phyloP scores from a whole-genome alignment of 2,797 vertebrate species.

The Ataeniobius toweri region DNA sequence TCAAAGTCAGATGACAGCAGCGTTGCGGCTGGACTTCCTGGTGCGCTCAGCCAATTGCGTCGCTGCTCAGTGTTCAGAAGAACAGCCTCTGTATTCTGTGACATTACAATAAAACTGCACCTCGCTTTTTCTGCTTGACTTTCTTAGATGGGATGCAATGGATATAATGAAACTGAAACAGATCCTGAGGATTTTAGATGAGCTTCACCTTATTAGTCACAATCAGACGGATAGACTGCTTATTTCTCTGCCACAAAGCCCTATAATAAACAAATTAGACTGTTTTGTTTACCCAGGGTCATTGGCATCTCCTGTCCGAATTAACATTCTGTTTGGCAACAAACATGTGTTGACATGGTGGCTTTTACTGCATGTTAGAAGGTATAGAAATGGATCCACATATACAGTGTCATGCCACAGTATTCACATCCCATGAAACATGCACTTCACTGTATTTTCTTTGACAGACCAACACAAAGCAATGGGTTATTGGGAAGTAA shows the following conservation, averaged over 20 bases:
- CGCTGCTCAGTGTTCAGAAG: conserved; percentile 1
- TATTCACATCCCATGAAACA: no score
- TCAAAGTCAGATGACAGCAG: conserved; percentile 67
- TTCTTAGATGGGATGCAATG: background rate
- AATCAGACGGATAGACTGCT: conserved; percentile 24
- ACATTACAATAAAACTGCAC: background rate
- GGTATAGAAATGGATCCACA: no score
- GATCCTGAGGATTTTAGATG: conserved; percentile 17
- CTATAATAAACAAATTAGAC: conserved; percentile 31
- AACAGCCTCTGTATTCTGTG: background rate
- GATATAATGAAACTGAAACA: background rate
- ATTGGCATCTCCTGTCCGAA: conserved; percentile 39
- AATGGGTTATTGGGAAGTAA: no score
- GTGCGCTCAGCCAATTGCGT: conserved; percentile 67
- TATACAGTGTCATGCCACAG: no score
- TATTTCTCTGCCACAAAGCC: conserved; percentile 17
- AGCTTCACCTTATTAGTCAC: conserved; percentile 1
- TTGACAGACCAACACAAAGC: no score
- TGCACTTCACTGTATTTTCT: no score
- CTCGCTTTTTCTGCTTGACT: background rate
- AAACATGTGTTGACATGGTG: conserved; percentile 26
- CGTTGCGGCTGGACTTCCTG: conserved; percentile 62
- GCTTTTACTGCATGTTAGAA: conserved; percentile 5
- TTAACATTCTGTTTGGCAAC: conserved; percentile 10
- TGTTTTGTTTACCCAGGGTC: conserved; percentile 32